Percentiles rank a stretch among this genome's conserved stretches.
phyloP scores from a whole-genome alignment of 2,797 vertebrate species.

The Brotula barbata region DNA sequence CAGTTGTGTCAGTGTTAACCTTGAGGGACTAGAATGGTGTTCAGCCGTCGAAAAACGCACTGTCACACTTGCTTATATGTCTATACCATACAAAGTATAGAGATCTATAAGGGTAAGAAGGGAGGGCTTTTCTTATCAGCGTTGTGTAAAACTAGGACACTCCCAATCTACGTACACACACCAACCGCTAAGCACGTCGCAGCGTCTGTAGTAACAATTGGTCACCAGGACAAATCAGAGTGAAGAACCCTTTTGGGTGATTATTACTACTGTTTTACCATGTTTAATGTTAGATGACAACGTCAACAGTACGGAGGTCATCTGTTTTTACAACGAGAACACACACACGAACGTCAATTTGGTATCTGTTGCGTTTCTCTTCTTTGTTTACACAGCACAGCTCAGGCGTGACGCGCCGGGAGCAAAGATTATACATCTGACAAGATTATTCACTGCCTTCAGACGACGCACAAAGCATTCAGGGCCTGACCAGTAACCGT shows the following conservation, averaged over 20 bases:
- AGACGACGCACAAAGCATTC: too few relatives aligned
- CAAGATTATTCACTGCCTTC: slow-evolving; percentile 37
- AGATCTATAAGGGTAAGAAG: slow-evolving; percentile 20
- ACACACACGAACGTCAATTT: too few relatives aligned
- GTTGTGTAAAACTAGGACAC: slow-evolving; percentile 28
- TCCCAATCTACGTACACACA: slow-evolving; percentile 15
- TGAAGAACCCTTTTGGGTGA: not conserved
- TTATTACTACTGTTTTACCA: not conserved
- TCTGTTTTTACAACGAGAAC: too few relatives aligned
- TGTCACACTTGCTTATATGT: too few relatives aligned
- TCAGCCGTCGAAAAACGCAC: too few relatives aligned
- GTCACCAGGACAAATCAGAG: slow-evolving; percentile 19
- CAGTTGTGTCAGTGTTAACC: too few relatives aligned
- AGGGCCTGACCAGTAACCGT: too few relatives aligned
- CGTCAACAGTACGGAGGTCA: too few relatives aligned
- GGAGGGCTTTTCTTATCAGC: slow-evolving; percentile 56
- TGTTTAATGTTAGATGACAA: too few relatives aligned
- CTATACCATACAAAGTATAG: too few relatives aligned
- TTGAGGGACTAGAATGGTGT: too few relatives aligned
- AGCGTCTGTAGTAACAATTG: slow-evolving; percentile 21
- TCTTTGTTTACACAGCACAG: not conserved
- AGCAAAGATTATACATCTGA: slow-evolving; percentile 20
- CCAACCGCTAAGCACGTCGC: not conserved
- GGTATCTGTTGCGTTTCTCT: not conserved
- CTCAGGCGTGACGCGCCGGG: slow-evolving; percentile 5